Evolutionary conservation across 1,140 invertebrate species (phyloP).

Genomic region (Bicyclus anynana): DNA sequence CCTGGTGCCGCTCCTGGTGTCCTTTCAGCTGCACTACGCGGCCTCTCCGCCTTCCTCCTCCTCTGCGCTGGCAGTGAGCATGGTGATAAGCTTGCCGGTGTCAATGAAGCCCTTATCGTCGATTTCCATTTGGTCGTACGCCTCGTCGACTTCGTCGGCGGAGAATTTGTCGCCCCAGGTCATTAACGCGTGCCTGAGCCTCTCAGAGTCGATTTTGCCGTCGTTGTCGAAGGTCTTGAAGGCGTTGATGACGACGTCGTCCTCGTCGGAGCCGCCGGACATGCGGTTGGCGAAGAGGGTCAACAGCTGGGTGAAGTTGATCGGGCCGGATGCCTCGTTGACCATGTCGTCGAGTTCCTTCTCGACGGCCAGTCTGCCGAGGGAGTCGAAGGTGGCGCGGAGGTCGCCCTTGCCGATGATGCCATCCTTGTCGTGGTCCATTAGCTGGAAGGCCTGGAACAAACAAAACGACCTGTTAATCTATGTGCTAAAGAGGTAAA

Average conservation of each 20-base stretch:
- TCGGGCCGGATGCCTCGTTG: constrained; percentile 91
- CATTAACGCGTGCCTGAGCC: constrained; percentile 95
- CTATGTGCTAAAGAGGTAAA: no score
- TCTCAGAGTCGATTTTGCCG: constrained; percentile 92
- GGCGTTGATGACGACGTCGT: constrained; percentile 95
- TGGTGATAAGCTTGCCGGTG: constrained; percentile 90
- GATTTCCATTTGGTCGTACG: constrained; percentile 96
- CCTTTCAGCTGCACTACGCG: constrained; percentile 74
- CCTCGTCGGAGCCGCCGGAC: constrained; percentile 91
- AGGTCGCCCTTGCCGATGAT: constrained; percentile 98
- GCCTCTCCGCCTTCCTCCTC: constrained; percentile 84
- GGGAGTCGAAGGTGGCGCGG: constrained; percentile 95
- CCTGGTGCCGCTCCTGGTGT: constrained; percentile 22
- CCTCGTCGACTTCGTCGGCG: constrained; percentile 94
- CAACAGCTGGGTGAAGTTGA: constrained; percentile 97
- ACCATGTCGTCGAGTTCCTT: constrained; percentile 96
- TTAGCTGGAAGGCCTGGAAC: constrained; percentile 94
- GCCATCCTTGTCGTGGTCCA: constrained; percentile 99
- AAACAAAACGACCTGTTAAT: constrained; percentile 12
- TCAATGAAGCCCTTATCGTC: constrained; percentile 96
- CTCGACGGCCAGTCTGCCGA: constrained; percentile 93
- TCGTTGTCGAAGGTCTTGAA: constrained; percentile 97
- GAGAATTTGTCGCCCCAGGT: constrained; percentile 98
- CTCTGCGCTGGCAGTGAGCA: constrained; percentile 89
- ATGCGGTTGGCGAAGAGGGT: constrained; percentile 94